Evolutionary conservation across 1,140 invertebrate genomes (phyloP).

Genomic region (Drosophila bifasciata): DNA sequence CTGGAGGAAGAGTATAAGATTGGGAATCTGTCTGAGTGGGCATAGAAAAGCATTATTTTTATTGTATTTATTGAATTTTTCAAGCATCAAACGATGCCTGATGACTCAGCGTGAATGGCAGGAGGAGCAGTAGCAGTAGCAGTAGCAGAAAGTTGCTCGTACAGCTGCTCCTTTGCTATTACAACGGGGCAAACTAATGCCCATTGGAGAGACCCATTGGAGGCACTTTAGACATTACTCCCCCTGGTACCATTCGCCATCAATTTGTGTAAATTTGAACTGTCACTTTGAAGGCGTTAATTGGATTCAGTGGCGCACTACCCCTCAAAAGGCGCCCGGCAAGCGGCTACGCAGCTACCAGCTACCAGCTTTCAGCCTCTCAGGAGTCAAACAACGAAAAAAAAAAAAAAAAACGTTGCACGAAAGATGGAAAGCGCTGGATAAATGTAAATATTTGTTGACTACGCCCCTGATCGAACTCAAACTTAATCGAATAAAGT

Average conservation of each 20-base stretch:
- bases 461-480: constrained; percentile 27
- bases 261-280: constrained; percentile 82
- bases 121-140: too few species aligned
- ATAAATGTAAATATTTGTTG: constrained; percentile 29
- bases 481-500: constrained; percentile 46
- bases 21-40: constrained; percentile 8
- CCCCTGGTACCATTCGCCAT: constrained; percentile 17
- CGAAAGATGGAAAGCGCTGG: background rate
- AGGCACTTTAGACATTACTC: background rate
- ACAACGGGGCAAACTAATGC: constrained; percentile 29
- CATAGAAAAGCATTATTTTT: constrained; percentile 53
- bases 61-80: constrained; percentile 81
- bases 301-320: constrained; percentile 74
- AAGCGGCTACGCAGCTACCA: too few species aligned
- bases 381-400: background rate
- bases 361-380: background rate
- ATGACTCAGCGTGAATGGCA: constrained; percentile 59
- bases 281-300: constrained; percentile 82
- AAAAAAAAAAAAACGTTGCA: background rate
- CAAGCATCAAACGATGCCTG: constrained; percentile 63
- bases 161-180: background rate
- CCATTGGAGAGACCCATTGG: constrained; percentile 3
- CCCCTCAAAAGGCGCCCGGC: constrained; percentile 4
- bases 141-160: background rate
- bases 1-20: background rate